These are phyloP conservation scores for Geophilus truncorum DNA, from an alignment of 2,888 invertebrate species.

Conservation along the genomic window DNA sequence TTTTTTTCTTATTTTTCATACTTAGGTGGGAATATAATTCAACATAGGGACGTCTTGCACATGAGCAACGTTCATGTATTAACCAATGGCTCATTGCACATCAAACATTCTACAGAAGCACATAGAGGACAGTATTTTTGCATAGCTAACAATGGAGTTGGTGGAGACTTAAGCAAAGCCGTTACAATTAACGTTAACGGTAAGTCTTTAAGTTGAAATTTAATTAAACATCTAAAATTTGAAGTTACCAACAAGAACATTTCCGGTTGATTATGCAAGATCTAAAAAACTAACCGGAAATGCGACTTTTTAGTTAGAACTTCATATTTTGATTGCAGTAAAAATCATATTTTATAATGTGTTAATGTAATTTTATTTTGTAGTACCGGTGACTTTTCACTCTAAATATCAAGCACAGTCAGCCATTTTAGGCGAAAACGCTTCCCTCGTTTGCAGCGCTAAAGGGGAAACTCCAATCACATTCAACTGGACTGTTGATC, in stretches of 20 bases:
- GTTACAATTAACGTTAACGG: slow-evolving; percentile 49
- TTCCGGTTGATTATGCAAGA: no score
- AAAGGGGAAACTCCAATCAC: slow-evolving; percentile 30
- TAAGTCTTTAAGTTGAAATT: slow-evolving; percentile 39
- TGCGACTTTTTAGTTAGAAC: no score
- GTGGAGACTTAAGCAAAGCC: slow-evolving; percentile 48
- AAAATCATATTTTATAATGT: no score
- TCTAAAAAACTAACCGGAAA: no score
- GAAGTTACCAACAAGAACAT: no score
- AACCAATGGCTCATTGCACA: slow-evolving; percentile 29
- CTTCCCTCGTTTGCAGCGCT: slow-evolving; percentile 30
- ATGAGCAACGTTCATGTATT: slow-evolving; percentile 28
- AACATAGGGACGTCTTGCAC: slow-evolving; percentile 30
- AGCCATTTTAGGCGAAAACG: slow-evolving; percentile 30
- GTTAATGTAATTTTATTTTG: not conserved
- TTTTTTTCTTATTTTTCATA: not conserved
- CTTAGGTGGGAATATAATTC: slow-evolving; percentile 24
- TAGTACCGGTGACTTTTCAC: slow-evolving; percentile 31
- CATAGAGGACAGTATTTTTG: slow-evolving; percentile 49
- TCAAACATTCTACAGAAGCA: slow-evolving; percentile 31
- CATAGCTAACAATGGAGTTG: slow-evolving; percentile 49
- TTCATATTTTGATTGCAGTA: no score
- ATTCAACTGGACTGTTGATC: slow-evolving; percentile 33
- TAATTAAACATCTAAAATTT: no score
- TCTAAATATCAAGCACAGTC: slow-evolving; percentile 31